phyloP scores from a whole-genome alignment of 92 coral and sea anemone genomes.

The Phymanthus crucifer region DNA sequence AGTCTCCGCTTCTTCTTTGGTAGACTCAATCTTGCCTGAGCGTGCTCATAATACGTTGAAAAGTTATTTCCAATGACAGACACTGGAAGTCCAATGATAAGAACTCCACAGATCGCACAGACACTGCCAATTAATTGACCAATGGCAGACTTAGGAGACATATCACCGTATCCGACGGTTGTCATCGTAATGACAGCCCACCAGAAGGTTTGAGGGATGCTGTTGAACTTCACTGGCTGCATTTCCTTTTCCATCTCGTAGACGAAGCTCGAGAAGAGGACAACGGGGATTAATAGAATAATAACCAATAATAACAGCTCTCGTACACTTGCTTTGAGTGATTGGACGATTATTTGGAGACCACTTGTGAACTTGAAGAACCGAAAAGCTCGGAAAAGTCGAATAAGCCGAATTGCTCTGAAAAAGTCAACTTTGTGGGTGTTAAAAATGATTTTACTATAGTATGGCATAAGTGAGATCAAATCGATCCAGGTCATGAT shows the following conservation, averaged over 20 bases:
- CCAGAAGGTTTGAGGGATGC: constrained; percentile 95
- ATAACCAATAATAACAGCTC: constrained; percentile 77
- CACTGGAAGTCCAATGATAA: constrained; percentile 94
- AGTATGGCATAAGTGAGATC: constrained; percentile 79
- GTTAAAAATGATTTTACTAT: constrained; percentile 42
- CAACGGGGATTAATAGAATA: constrained; percentile 83
- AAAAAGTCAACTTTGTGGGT: constrained; percentile 36
- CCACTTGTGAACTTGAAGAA: constrained; percentile 94
- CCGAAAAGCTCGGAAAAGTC: constrained; percentile 86
- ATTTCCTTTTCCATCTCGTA: constrained; percentile 63
- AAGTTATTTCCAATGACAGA: constrained; percentile 98
- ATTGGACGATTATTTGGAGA: constrained; percentile 90
- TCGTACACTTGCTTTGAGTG: constrained; percentile 89
- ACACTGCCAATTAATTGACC: constrained; percentile 86
- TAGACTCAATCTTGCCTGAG: constrained; percentile 94
- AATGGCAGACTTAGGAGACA: constrained; percentile 63
- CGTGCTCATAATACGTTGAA: constrained; percentile 90
- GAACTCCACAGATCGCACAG: constrained; percentile 95
- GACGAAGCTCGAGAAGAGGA: constrained; percentile 83
- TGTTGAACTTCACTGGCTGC: constrained; percentile 49
- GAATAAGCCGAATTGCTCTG: constrained; percentile 77
- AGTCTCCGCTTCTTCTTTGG: constrained; percentile 88
- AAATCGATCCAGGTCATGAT: constrained; percentile 94
- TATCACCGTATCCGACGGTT: constrained; percentile 96
- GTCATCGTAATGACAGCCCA: constrained; percentile 99